Evolutionary conservation across 2,113 vertebrate species (phyloP).

Genomic region (Phodopus roborovskii): DNA sequence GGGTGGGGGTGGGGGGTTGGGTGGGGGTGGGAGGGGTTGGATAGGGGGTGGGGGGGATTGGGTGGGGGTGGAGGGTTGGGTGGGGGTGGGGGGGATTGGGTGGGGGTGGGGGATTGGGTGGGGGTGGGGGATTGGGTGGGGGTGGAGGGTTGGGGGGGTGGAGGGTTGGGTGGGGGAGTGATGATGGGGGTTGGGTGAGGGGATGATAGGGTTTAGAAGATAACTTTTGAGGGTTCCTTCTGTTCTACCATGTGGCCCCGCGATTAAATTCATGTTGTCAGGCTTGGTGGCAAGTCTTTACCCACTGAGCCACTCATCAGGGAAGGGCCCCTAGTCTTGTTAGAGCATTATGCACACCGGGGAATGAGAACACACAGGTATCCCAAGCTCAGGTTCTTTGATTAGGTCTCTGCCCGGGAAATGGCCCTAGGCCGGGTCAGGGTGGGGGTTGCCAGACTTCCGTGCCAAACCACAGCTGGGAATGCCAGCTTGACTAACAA

Average conservation of each 20-base stretch:
- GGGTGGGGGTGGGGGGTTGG: too few species aligned
- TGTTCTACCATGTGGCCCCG: not conserved
- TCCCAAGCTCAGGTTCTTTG: not conserved
- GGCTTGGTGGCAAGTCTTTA: not conserved
- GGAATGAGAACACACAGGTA: not conserved
- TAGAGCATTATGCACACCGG: fast-evolving
- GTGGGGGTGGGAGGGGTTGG: too few species aligned
- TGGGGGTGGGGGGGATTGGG: too few species aligned
- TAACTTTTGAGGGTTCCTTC: not conserved
- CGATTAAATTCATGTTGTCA: not conserved
- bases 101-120: too few species aligned
- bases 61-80: too few species aligned
- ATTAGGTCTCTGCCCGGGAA: not conserved
- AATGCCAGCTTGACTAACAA: not conserved
- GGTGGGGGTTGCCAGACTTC: not conserved
- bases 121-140: too few species aligned
- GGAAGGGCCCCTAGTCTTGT: not conserved
- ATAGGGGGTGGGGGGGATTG: too few species aligned
- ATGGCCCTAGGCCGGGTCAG: not conserved
- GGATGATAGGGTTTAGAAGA: not conserved
- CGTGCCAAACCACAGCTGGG: conserved; percentile 18
- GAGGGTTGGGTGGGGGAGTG: too few species aligned
- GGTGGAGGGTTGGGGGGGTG: too few species aligned
- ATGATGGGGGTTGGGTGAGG: too few species aligned
- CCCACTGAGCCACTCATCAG: not conserved